Evolutionary conservation across 2,113 vertebrate species (phyloP).

Genomic region (Pygoscelis adeliae): DNA sequence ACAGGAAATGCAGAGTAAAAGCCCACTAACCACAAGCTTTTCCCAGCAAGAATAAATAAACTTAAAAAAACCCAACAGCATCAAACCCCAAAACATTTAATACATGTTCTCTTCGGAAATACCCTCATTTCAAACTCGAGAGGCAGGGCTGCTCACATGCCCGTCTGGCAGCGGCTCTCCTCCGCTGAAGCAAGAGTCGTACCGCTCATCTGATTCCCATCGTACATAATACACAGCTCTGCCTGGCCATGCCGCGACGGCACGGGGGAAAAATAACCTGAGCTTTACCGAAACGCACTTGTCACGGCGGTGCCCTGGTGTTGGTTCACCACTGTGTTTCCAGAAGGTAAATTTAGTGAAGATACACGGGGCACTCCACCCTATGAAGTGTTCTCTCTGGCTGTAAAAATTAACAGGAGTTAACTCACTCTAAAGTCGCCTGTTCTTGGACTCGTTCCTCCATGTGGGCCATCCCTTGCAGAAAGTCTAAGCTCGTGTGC

Average conservation of each 20-base stretch:
- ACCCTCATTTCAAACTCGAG: not conserved
- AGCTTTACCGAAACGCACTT: not conserved
- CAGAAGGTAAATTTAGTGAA: slow-evolving; percentile 36
- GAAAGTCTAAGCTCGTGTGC: not conserved
- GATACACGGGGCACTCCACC: not conserved
- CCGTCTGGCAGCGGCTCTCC: slow-evolving; percentile 13
- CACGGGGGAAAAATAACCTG: not conserved
- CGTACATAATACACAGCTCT: slow-evolving; percentile 11
- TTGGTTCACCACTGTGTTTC: not conserved
- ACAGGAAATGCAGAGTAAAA: slow-evolving; percentile 59
- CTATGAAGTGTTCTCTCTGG: not conserved
- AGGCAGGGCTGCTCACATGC: slow-evolving; percentile 8
- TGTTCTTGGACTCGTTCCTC: not conserved
- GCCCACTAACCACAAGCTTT: slow-evolving; percentile 53
- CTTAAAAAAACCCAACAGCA: not conserved
- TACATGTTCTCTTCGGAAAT: not conserved
- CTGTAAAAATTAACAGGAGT: slow-evolving; percentile 18
- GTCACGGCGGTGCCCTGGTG: not conserved
- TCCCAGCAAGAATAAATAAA: not conserved
- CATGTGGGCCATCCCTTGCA: not conserved
- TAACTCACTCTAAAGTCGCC: not conserved
- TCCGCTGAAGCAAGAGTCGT: slow-evolving; percentile 34
- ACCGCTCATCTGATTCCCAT: slow-evolving; percentile 9
- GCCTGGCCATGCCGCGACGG: not conserved
- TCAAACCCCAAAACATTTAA: not conserved